Evolutionary conservation across 2,888 invertebrate species (phyloP).

Genomic region (Drosophila peninsularis): DNA sequence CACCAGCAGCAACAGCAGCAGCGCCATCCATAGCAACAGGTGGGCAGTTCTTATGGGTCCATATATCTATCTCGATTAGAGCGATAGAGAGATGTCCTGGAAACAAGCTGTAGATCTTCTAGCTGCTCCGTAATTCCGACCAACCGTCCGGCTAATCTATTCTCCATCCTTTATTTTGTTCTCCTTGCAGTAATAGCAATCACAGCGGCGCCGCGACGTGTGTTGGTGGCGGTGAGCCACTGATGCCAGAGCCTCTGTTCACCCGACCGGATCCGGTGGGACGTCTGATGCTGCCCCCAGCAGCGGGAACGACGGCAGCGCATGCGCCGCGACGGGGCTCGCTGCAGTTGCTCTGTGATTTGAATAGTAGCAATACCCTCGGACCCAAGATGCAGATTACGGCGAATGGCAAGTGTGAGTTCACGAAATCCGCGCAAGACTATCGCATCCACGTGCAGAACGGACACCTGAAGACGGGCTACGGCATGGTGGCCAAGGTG

Average conservation of each 20-base stretch:
- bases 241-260: constrained; percentile 26
- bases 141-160: background rate
- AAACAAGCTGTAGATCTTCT: background rate
- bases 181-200: constrained; percentile 1
- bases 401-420: constrained; percentile 76
- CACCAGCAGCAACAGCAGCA: constrained; percentile 18
- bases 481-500: constrained; percentile 87
- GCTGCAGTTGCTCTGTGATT: constrained; percentile 37
- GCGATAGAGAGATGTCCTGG: too few species aligned
- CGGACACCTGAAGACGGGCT: constrained; percentile 86
- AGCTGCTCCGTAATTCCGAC: background rate
- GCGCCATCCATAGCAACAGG: constrained; percentile 11
- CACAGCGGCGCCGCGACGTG: background rate
- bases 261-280: constrained; percentile 10
- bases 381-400: constrained; percentile 74
- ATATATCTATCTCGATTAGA: too few species aligned
- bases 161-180: too few species aligned
- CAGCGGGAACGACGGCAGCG: constrained; percentile 11
- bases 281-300: constrained; percentile 41
- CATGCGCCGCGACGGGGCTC: constrained; percentile 25
- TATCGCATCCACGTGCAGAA: constrained; percentile 85
- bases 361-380: constrained; percentile 23
- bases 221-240: constrained; percentile 10
- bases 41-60: constrained; percentile 5
- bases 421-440: constrained; percentile 84